A percentile compares a stretch with the other conserved stretches of the same genome.
phyloP scores from a whole-genome alignment of 2,888 invertebrate species.

The Abrostola triplasia region DNA sequence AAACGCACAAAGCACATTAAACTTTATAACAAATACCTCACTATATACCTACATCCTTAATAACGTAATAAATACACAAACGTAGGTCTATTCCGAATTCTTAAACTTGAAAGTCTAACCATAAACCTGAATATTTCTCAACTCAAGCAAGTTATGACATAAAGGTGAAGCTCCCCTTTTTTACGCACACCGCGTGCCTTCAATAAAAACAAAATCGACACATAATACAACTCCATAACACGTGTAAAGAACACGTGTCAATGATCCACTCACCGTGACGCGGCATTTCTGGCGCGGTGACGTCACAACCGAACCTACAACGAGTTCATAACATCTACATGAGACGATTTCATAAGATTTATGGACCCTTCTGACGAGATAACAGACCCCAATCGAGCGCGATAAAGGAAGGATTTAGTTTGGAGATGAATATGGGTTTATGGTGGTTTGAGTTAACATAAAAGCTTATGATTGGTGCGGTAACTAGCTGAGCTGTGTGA shows the following conservation, averaged over 20 bases:
- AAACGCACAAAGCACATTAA: no score
- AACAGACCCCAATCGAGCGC: background rate
- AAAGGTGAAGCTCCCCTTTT: no score
- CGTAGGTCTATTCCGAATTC: no score
- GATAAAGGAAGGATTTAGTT: background rate
- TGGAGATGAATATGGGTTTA: background rate
- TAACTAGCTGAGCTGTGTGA: no score
- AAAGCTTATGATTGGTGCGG: no score
- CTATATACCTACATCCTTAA: no score
- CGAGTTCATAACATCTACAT: background rate
- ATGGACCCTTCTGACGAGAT: background rate
- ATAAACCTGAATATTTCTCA: no score
- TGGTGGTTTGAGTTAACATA: background rate
- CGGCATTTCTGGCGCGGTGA: background rate
- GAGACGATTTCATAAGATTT: background rate
- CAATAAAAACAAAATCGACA: background rate
- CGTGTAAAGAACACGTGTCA: background rate
- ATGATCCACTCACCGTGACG: background rate
- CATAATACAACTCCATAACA: background rate
- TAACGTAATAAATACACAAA: no score
- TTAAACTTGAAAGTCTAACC: no score
- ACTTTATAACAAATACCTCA: no score
- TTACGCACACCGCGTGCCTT: background rate
- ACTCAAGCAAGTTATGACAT: no score
- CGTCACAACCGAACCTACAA: background rate